Evolutionary conservation across 2,797 vertebrate species (phyloP).

Genomic region (Lateolabrax maculatus): DNA sequence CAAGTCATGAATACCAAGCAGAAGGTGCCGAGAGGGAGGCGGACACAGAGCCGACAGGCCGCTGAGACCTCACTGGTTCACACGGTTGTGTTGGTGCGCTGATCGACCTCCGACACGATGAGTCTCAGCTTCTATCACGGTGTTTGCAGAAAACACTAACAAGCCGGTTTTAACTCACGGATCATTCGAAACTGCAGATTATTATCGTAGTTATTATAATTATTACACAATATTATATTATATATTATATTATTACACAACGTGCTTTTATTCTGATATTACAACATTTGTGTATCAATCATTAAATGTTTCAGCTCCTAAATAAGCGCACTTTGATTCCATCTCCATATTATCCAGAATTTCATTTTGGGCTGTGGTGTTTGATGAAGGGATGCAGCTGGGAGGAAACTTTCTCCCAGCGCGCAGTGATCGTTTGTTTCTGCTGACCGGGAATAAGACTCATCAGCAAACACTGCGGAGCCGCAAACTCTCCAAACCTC

Average conservation of each 20-base stretch:
- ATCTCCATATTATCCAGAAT: neutral
- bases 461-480: neutral
- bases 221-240: too few species aligned
- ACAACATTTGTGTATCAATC: fast-evolving
- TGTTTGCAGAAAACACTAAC: neutral
- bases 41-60: constrained; percentile 22
- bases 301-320: too few species aligned
- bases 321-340: neutral
- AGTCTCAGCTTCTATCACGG: neutral
- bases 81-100: too few species aligned
- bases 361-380: neutral
- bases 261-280: neutral
- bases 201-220: too few species aligned
- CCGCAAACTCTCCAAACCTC: constrained; percentile 15
- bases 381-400: neutral
- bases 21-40: constrained; percentile 48
- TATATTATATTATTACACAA: too few species aligned
- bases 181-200: neutral
- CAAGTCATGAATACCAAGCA: constrained; percentile 78
- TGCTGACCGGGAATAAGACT: neutral
- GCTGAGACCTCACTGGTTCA: constrained; percentile 22
- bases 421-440: too few species aligned
- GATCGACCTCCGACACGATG: neutral
- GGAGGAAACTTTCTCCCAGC: neutral
- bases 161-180: neutral